Conservation (phyloP, 2,888 invertebrate genomes). For the Agrochola lychnidis region DNA sequence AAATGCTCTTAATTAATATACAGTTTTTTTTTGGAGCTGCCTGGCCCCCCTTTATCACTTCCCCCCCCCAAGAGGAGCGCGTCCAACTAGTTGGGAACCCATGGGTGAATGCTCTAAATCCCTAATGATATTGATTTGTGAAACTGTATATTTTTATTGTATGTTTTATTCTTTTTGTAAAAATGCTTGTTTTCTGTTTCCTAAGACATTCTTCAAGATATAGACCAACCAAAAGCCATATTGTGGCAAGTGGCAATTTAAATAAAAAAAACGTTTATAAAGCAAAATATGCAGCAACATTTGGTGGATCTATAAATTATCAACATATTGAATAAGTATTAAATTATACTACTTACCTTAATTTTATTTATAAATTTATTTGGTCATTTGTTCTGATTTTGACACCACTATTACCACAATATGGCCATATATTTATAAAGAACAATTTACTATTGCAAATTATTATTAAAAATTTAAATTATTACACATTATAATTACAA, state of each 20-base stretch:
- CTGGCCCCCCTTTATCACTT: too few relatives aligned
- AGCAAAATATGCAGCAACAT: background rate
- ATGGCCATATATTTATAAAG: slow-evolving; percentile 43
- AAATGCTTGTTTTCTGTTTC: background rate
- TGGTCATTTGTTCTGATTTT: background rate
- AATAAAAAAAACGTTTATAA: background rate
- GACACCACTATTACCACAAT: slow-evolving; percentile 58
- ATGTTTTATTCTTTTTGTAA: background rate
- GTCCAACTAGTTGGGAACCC: background rate
- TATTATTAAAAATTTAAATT: background rate
- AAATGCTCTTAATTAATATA: too few relatives aligned
- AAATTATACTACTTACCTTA: slow-evolving; percentile 46
- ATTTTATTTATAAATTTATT: background rate
- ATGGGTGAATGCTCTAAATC: background rate
- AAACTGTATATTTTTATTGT: background rate
- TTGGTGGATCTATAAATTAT: slow-evolving; percentile 64
- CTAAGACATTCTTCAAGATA: slow-evolving; percentile 24
- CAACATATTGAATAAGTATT: slow-evolving; percentile 19
- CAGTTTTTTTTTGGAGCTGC: background rate
- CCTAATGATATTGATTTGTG: background rate
- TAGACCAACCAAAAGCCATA: slow-evolving; percentile 71
- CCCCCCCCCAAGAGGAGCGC: background rate
- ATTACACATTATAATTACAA: background rate
- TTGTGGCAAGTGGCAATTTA: slow-evolving; percentile 46
- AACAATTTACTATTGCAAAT: background rate